Base-by-base conservation (phyloP, 2,888 invertebrate species). In the Lordiphosa fenestrarum region DNA sequence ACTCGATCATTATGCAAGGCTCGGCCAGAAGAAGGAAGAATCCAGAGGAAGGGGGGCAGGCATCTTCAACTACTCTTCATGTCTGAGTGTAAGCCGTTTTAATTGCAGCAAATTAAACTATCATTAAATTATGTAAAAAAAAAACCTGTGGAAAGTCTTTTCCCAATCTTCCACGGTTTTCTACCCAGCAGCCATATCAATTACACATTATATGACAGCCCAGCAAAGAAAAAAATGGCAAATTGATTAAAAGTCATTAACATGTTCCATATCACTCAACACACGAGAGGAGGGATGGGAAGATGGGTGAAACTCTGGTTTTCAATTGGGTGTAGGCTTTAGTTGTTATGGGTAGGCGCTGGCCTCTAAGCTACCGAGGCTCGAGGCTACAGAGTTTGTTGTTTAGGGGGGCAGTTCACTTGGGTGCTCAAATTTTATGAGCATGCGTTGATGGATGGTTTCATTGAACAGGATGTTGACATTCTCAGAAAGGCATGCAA, bases 171-270 rank as follows among this genome's bases (percentile, higher is more conserved):
- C 2, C 15, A 15, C 25, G 21, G 21, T 48, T 52, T 39, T 41
- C 39, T 37, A 64, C 54, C 36, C 38, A 41, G 21, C 10, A 66
- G 61, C 73, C 52, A 62, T 73, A 69, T 73, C 69, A 69, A 72
- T 66, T 69, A 66, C 69, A 73, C 54, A 65, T 59, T 63, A 66
- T 48, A 70, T 58, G 61, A 62, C 67, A 72, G 71, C 47, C 55
- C 60, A 69, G 44, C 21, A 12, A 10, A 19, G 15, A 35, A 13
- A 47, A 64, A 61, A 66, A 80, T 75, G 9, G 71, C 59, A 80
- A 80, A 80, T 80, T 80, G 82, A 80, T 80, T 80, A 78, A 82
- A 80, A 76, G 10, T 74, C 74, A 80, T 80, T 80, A 80, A 78
- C 80, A 82, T 76, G 76, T 82, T 80, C 73, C 76, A 74, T 71